Evolutionary conservation across 1,140 invertebrate genomes (phyloP), one percentile per base, ranked within the genome.

Genomic region (Scaptomyza graminum): DNA sequence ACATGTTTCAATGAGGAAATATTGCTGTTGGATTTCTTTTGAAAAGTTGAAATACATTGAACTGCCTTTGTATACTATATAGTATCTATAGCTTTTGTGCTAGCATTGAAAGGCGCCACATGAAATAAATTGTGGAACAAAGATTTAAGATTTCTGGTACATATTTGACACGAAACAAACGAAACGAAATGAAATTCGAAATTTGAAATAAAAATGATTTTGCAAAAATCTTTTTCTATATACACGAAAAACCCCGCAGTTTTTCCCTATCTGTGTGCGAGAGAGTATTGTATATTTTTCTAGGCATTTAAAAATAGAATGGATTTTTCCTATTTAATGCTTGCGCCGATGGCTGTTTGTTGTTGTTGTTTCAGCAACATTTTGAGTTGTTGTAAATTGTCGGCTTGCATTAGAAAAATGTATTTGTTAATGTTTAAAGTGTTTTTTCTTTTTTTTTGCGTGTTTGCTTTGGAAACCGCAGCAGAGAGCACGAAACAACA

Each of bases 301-400:
- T 87, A 73, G 78, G 41, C 61, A 61, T 78, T 79, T 88, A 87
- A 88, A 87, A 88, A 87, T 87, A 87, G 83, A 83, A 74, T 15
- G 68, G 3, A 41, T 41, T 34, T 88, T 83, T 87, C 82, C 79
- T 82, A 88, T 85, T 87, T 85, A 85, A 85, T 85, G 83, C 79
- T 76, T 75, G 73, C 66, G 78, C 63, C 57, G 52, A 62, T 74
- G 61, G 62, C 70, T 47, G 46, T 64, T 76, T 74, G 63, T 61
- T 78, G 73, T 46, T 47, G 55, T 57, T 69, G 51, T 41, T 41
- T 63, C 55, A 66, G 60, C 74, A 74, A 37, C 34, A n/a, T 79
- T 83, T 83, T 67, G 55, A 82, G 79, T 90, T 88, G 84, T 84
- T 89, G 87, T 90, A 90, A 90, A 90, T 90, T 79, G 77, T 90